Evolutionary conservation across 1,140 invertebrate species (phyloP).

Genomic region (Carcinoscorpius rotundicauda): DNA sequence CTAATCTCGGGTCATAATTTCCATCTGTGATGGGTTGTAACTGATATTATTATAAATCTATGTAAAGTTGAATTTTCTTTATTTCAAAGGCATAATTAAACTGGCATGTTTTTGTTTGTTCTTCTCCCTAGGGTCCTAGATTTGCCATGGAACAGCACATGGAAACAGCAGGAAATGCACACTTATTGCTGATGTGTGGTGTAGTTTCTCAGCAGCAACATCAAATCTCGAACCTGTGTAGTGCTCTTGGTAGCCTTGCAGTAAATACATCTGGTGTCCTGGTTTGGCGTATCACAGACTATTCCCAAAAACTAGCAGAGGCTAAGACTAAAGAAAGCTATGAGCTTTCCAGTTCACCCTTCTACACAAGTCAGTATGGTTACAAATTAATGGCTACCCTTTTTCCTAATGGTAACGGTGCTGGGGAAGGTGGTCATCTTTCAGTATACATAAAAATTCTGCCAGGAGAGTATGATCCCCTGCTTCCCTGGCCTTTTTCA

Average conservation of each 20-base stretch:
- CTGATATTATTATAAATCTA: too few species aligned
- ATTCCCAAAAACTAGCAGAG: slow-evolving; percentile 71
- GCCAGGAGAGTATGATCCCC: slow-evolving; percentile 84
- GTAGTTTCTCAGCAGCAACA: slow-evolving; percentile 72
- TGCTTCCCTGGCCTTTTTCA: slow-evolving; percentile 87
- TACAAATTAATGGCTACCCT: slow-evolving; percentile 87
- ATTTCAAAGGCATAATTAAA: too few species aligned
- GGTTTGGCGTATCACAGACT: slow-evolving; percentile 83
- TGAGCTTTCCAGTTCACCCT: slow-evolving; percentile 78
- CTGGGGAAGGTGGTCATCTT: slow-evolving; percentile 78
- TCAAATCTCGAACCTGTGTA: slow-evolving; percentile 67
- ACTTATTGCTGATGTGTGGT: slow-evolving; percentile 68
- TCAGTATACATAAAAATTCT: slow-evolving; percentile 90
- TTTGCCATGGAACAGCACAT: slow-evolving; percentile 69
- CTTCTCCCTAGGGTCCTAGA: slow-evolving; percentile 34
- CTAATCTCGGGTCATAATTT: too few species aligned
- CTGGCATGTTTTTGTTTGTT: not conserved
- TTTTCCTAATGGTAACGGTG: slow-evolving; percentile 88
- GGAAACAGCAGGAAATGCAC: slow-evolving; percentile 64
- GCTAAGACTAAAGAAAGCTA: slow-evolving; percentile 77
- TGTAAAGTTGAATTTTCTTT: too few species aligned
- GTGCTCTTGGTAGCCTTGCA: slow-evolving; percentile 57
- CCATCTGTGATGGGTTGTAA: too few species aligned
- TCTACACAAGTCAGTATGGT: slow-evolving; percentile 89
- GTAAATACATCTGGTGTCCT: slow-evolving; percentile 69